Evolutionary conservation across 2,113 vertebrate species (phyloP).

Genomic region (Phrynocephalus versicolor): DNA sequence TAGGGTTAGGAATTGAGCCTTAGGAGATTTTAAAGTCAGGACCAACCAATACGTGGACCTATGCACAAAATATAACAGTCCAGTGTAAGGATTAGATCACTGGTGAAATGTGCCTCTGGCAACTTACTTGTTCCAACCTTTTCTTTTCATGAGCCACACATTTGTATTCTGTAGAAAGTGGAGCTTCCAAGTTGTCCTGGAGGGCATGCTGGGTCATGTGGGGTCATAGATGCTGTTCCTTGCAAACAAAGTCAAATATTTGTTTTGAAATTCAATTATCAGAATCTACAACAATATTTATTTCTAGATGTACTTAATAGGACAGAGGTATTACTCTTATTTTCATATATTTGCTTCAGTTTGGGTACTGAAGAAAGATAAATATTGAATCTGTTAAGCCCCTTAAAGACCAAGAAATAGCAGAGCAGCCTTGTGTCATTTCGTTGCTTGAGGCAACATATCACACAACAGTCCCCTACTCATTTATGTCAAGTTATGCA

Average conservation of each 20-base stretch:
- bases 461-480: background rate
- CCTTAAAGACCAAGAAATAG: background rate
- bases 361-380: background rate
- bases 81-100: background rate
- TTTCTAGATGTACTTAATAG: conserved; percentile 1
- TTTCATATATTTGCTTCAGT: background rate
- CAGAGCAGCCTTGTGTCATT: too few species aligned
- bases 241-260: background rate
- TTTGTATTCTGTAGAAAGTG: background rate
- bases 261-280: background rate
- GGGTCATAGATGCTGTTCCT: background rate
- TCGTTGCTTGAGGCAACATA: background rate
- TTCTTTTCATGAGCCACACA: background rate
- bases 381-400: background rate
- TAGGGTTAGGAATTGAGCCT: background rate
- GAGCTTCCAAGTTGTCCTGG: background rate
- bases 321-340: background rate
- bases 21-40: background rate
- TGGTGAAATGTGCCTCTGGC: background rate
- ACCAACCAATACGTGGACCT: background rate
- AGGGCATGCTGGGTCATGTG: background rate
- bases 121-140: background rate
- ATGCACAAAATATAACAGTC: background rate
- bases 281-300: background rate
- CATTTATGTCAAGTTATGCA: background rate